Conservation (phyloP, 2,888 invertebrate species). For the Calameuta filiformis region DNA sequence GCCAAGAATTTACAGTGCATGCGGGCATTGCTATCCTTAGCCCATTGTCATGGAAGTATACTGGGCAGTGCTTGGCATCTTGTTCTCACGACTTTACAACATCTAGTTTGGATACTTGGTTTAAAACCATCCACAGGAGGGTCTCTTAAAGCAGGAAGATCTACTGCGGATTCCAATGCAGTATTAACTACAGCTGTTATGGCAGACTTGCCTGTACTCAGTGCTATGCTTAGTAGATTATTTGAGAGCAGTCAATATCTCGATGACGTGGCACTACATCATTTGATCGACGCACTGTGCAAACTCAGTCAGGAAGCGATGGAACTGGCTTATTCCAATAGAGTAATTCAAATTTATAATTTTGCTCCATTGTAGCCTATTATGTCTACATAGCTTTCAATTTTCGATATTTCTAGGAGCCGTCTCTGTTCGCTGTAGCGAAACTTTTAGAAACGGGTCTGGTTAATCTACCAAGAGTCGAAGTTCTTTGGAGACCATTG, state of each 20-base stretch:
- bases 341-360: slow-evolving; percentile 68
- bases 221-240: slow-evolving; percentile 89
- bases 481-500: slow-evolving; percentile 94
- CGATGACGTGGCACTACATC: slow-evolving; percentile 94
- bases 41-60: slow-evolving; percentile 91
- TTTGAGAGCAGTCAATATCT: slow-evolving; percentile 95
- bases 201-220: slow-evolving; percentile 92
- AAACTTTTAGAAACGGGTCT: slow-evolving; percentile 98
- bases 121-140: slow-evolving; percentile 95
- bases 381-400: too few relatives aligned
- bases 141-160: slow-evolving; percentile 86
- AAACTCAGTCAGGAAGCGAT: slow-evolving; percentile 96
- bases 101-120: slow-evolving; percentile 94
- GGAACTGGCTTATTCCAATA: slow-evolving; percentile 95
- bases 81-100: slow-evolving; percentile 93
- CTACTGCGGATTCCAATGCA: slow-evolving; percentile 82
- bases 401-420: slow-evolving; percentile 74
- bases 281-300: slow-evolving; percentile 95
- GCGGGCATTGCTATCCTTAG: slow-evolving; percentile 88
- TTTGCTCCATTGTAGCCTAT: too few relatives aligned
- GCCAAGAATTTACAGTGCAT: slow-evolving; percentile 98
- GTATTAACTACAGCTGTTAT: slow-evolving; percentile 96
- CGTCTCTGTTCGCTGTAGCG: slow-evolving; percentile 96
- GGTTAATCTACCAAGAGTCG: slow-evolving; percentile 92
- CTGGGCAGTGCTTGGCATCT: slow-evolving; percentile 96